Evolutionary conservation across 2,797 vertebrate species (phyloP).

Genomic region (Enteromius viviparus): DNA sequence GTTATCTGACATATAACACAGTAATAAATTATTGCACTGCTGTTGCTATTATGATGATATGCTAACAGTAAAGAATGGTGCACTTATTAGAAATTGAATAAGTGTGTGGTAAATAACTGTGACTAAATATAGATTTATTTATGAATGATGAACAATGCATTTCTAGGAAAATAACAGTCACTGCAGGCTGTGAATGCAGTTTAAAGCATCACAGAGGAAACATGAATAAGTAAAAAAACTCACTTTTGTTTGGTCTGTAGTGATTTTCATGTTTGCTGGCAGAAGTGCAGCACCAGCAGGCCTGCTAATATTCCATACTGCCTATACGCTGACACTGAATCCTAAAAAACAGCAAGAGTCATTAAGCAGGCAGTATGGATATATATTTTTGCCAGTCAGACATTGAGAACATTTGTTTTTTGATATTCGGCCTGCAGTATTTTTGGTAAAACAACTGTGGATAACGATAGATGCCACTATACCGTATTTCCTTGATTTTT

Average conservation of each 20-base stretch:
- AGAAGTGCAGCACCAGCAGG: conserved; percentile 43
- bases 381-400: neutral
- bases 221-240: neutral
- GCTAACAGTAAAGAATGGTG: neutral
- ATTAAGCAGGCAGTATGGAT: neutral
- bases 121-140: neutral
- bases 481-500: conserved; percentile 13
- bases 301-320: conserved; percentile 36
- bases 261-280: conserved; percentile 36
- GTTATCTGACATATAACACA: neutral
- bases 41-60: neutral
- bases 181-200: neutral
- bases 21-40: neutral
- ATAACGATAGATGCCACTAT: neutral
- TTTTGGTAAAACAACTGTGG: neutral
- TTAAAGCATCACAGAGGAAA: neutral
- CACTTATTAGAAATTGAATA: neutral
- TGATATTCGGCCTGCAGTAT: neutral
- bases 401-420: neutral
- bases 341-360: conserved; percentile 23
- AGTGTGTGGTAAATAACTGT: neutral
- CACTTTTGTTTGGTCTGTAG: conserved; percentile 25
- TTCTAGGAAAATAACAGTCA: neutral
- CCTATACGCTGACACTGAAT: neutral
- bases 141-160: neutral